Evolutionary conservation across 2,113 vertebrate genomes (phyloP).

Genomic region (Uria aalge): DNA sequence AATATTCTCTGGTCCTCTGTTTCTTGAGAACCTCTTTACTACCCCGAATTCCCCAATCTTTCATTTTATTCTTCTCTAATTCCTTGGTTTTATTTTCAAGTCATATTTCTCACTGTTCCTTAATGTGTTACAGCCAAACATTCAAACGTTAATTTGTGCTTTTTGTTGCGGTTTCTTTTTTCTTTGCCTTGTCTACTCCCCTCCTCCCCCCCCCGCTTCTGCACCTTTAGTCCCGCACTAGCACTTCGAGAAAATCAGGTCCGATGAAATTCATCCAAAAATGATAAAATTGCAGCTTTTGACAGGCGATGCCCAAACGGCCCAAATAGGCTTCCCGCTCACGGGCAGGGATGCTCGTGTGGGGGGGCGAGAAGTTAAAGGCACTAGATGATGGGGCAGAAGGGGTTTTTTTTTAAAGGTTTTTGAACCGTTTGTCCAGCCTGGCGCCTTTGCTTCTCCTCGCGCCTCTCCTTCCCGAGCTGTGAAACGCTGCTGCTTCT

Average conservation of each 20-base stretch:
- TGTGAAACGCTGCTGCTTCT: neutral
- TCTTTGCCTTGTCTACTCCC: neutral
- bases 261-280: neutral
- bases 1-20: neutral
- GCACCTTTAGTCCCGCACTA: constrained; percentile 17
- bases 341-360: accelerated
- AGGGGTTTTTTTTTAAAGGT: neutral
- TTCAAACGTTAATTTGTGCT: neutral
- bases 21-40: neutral
- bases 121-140: neutral
- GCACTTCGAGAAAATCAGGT: constrained; percentile 25
- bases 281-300: neutral
- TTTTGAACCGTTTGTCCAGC: neutral
- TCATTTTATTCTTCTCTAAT: neutral
- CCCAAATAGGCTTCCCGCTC: neutral
- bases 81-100: neutral
- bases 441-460: neutral
- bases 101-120: neutral
- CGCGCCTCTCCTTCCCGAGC: neutral
- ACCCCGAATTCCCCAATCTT: neutral
- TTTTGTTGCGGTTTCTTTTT: neutral
- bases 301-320: accelerated
- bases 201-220: neutral
- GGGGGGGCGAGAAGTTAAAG: neutral
- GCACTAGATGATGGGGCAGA: neutral